Base-by-base conservation (phyloP, 2,113 vertebrate genomes). In the Myrmecobius fasciatus region DNA sequence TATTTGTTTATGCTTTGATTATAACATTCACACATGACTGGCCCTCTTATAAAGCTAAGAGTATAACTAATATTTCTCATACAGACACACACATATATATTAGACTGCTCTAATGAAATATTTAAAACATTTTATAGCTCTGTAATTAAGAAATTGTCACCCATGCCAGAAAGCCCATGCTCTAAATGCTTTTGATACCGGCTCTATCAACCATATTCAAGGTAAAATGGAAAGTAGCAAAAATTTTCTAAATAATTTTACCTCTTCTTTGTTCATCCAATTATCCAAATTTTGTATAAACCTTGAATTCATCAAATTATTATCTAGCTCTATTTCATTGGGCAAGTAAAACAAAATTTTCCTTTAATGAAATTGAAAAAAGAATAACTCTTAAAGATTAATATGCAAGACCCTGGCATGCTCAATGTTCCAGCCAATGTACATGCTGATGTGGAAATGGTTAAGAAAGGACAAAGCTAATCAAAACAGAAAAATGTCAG, bases 401-500 rank as follows among this genome's bases (percentile, higher is more conserved):
- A 91, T 54, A 51, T 36, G 36, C 26, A 89, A 94, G 91, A 36
- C 26, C 25, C 46, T 24, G 20, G 90, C 5, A 92, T 92, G 91
- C 47, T 4, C 28, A 48, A 36, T 1, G 53, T 93, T 96, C 92
- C 51, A 93, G 17, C 54, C 94, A 96, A 49, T 28, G 22, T 26
- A 53, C 7, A 24, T 2, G 43, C 89, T 96, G 91, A 96, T 96
- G 96, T 97, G 60, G 56, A 94, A 97, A 93, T 93, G 49, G 75
- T n/a, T 89, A 95, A 24, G 92, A 95, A 95, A 95, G 47, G 1
- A 46, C 6, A 52, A 22, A 97, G 94, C 43, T 67, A 75, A 92
- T 47, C 53, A 46, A 94, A 92, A 0, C 0, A 95, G 90, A 96
- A 96, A 54, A 97, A 93, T 49, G 52, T 94, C 94, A 67, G 47